Base-by-base conservation (phyloP, 2,888 invertebrate species). In the Ctena decussata region DNA sequence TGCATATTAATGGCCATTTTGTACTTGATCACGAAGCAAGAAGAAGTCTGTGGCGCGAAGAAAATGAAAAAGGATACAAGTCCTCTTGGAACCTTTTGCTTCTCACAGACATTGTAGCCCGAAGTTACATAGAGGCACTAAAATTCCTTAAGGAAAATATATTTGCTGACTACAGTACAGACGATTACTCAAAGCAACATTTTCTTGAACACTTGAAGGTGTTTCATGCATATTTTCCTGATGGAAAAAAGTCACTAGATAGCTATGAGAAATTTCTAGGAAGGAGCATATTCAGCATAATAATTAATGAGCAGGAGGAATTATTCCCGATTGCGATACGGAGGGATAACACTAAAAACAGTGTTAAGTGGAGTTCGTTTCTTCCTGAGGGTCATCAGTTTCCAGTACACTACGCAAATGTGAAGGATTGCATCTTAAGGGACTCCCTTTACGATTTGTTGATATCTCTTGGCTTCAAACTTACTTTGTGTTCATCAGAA, bases 1-100 rank as follows among this genome's bases (percentile, higher is more conserved):
- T 95, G 30, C 94, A 95, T 80, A 82, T 91, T 8, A 93, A 94
- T 86, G 94, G 92, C 0, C 92, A 94, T 73, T 94, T 94, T 90
- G 90, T 90, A 8, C 85, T 94, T 5, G 93, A 92, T 69, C 92
- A 93, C 75, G 92, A 93, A 80, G 82, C 93, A 0, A 86, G 93
- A 77, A 77, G 93, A 65, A 80, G 74, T 37, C 70, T 93, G 0
- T 91, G 90, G 90, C 83, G 74, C 21, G 83, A 69, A 24, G 82
- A 69, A 3, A n/a, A n/a, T n/a, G n/a, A n/a, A n/a, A 8, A 87
- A 6, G 41, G n/a, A 1, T 71, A 70, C 15, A 76, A 77, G 69
- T 49, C 77, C 0, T 88, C 90, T 21, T 95, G 95, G 95, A 95
- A 95, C 86, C 76, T 85, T 30, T 74, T 82, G 21, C 39, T 94